Base-by-base conservation (phyloP, 1,140 invertebrate genomes). In the Drosophila pallidifrons region DNA sequence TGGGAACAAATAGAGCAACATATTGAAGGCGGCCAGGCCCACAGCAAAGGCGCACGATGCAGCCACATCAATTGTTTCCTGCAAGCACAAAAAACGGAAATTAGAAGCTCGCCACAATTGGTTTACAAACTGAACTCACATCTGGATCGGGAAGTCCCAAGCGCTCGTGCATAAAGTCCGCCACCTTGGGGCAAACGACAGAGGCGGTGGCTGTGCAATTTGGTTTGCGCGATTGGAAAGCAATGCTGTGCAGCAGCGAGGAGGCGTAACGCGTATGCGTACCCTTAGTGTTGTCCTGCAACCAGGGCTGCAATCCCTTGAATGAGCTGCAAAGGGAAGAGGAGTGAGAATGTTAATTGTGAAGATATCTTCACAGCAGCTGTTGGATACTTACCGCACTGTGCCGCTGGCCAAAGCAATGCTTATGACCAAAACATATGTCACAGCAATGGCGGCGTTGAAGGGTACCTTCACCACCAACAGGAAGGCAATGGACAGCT, bases 41-140 rank as follows among this genome's bases (percentile, higher is more conserved):
- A 96, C 93, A 1, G 96, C 95, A 88, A 98, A 98, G 0, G 96
- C 96, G 70, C 98, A 95, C 0, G 96, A 96, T n/a, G 98, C 95
- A 0, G 96, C 95, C 51, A 98, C 94, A 94, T 94, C 82, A 92
- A 94, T 63, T 67, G 88, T 75, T 93, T 93, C 91, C 94, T 94
- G n/a, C 1, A 43, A 11, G 25, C 20, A 5, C 8, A 4, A 45
- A 38, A 0, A 4, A 20, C 43, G 11, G 3, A n/a, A 5, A 8
- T 5, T 43, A 11, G 7, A 0, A 93, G 60, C 8, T 51, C 5
- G 2, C 1, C 20, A 47, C 20, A 32, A 52, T 30, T 51, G 28
- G 7, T 2, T n/a, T 8, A 13, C 1, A 91, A 92, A 0, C 93
- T 91, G 49, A 66, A 45, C 93, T 93, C 5, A 92, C 91, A 79